phyloP scores from a whole-genome alignment of 2,888 invertebrate species.

The Phyllotreta cruciferae region DNA sequence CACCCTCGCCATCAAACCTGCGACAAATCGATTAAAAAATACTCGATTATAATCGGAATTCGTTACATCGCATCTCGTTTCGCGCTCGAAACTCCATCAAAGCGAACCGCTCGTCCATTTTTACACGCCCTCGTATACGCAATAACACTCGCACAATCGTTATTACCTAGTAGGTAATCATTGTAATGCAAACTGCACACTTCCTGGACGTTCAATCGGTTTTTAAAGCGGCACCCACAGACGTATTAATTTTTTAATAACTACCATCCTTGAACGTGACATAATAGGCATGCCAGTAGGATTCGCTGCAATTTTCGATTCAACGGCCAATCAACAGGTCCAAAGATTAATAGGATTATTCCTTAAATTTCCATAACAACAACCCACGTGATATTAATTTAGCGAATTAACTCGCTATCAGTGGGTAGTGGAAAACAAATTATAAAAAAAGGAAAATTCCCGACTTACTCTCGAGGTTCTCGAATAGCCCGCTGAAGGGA shows the following conservation, averaged over 20 bases:
- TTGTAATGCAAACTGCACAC: slow-evolving; percentile 36
- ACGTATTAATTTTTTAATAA: slow-evolving; percentile 20
- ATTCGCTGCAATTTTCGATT: slow-evolving; percentile 19
- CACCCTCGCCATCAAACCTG: slow-evolving; percentile 53
- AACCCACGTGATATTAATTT: not conserved
- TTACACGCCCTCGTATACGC: slow-evolving; percentile 29
- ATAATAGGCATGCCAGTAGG: slow-evolving; percentile 24
- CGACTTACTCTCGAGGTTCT: slow-evolving; percentile 48
- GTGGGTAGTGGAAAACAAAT: not conserved
- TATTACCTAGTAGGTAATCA: slow-evolving; percentile 11
- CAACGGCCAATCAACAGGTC: too few relatives aligned
- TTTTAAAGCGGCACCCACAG: slow-evolving; percentile 39
- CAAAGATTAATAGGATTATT: too few relatives aligned
- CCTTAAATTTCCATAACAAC: slow-evolving; percentile 1
- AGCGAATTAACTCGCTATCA: not conserved
- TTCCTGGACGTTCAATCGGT: slow-evolving; percentile 35
- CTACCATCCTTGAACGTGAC: slow-evolving; percentile 22
- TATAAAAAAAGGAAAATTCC: not conserved
- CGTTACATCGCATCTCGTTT: slow-evolving; percentile 18
- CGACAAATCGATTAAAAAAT: slow-evolving; percentile 30
- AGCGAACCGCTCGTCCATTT: slow-evolving; percentile 13
- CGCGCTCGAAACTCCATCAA: slow-evolving; percentile 11
- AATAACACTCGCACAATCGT: slow-evolving; percentile 13
- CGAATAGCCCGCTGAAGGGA: slow-evolving; percentile 49
- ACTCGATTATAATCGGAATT: slow-evolving; percentile 13